Evolutionary conservation across 2,888 invertebrate genomes (phyloP), one percentile per base, ranked within the genome.

Genomic region (Anoplius nigerrimus): DNA sequence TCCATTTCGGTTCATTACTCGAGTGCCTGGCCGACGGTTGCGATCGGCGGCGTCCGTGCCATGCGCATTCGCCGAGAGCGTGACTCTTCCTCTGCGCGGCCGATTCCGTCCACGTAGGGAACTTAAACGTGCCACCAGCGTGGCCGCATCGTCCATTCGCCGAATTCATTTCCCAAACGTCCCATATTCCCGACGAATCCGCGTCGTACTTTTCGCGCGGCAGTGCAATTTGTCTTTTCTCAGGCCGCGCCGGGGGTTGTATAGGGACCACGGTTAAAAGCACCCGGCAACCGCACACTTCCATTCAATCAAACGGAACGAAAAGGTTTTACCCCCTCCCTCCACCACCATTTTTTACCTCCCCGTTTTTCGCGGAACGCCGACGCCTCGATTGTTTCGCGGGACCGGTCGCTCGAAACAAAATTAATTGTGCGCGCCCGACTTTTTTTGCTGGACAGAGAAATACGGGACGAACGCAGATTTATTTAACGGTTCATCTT

Each of bases 91-190:
- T 46, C 61, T 54, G 43, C 64, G 13, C 16, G 46, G 22, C 11
- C 62, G 13, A 73, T 72, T 69, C 73, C 59, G 62, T 54, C 61
- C 73, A 74, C 69, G 73, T 72, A 72, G 66, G 59, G 51, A 59
- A 43, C 58, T 69, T 72, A 72, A n/a, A 71, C 71, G 64, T 66
- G 62, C 46, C 27, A 51, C 34, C 62, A n/a, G n/a, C 34, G 34
- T 13, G 52, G 8, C 20, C 27, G 46, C 59, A 45, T 13, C 45
- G 67, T 27, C 20, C 54, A 43, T 43, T 27, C 53, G 24, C 24
- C 62, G 60, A 66, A 73, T 72, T 73, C 73, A 69, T 73, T 73
- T 73, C 72, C 73, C 72, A 57, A 62, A 61, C 62, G 72, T 69
- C 63, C 63, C 52, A 27, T 69, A 63, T 62, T 53, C 22, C 1